phyloP scores from a whole-genome alignment of 2,888 invertebrate species.

The Dolichomitus sp. region DNA sequence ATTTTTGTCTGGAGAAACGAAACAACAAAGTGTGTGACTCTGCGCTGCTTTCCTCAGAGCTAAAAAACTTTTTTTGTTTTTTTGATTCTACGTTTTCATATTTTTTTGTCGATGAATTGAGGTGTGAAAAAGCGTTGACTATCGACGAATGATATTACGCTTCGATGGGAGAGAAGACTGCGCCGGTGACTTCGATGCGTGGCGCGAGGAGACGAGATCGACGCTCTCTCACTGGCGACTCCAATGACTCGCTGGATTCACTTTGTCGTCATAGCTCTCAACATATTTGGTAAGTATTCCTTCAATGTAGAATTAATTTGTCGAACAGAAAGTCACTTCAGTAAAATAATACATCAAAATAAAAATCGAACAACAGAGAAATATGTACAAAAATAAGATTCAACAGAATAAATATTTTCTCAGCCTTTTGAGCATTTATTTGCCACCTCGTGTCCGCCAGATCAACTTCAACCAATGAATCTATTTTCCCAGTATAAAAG shows the following conservation, averaged over 20 bases:
- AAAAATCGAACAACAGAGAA: neutral
- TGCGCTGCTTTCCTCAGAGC: neutral
- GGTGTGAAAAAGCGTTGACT: conserved; percentile 7
- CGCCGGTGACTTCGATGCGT: conserved; percentile 59
- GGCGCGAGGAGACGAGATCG: conserved; percentile 33
- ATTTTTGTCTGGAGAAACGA: neutral
- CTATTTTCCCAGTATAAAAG: too few species aligned
- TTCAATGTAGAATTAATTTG: neutral
- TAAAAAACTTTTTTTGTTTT: neutral
- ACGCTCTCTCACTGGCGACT: conserved; percentile 4
- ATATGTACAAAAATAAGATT: neutral
- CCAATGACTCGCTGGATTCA: neutral
- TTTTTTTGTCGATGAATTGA: neutral
- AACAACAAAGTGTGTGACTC: conserved; percentile 5
- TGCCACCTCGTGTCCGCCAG: too few species aligned
- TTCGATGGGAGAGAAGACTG: neutral
- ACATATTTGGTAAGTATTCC: conserved; percentile 4
- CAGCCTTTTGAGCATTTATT: neutral
- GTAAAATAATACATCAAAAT: neutral
- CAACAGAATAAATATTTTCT: neutral
- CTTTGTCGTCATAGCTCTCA: neutral
- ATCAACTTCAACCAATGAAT: too few species aligned
- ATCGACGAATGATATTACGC: neutral
- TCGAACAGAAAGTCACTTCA: neutral
- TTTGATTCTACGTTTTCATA: neutral